Base-by-base conservation (phyloP, 2,888 invertebrate genomes). In the Saturnia pavonia region DNA sequence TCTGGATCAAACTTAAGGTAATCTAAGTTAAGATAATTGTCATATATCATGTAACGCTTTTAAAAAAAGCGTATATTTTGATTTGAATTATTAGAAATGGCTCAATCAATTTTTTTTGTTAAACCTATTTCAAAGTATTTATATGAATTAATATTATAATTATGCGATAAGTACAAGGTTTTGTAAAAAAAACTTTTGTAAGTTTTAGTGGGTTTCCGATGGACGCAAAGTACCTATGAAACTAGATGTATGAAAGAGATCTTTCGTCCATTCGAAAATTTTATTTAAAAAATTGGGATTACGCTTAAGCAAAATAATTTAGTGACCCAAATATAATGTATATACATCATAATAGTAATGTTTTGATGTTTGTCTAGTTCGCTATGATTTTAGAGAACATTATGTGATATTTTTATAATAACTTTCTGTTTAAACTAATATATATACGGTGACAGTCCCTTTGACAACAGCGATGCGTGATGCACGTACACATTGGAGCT, bases 401-500 rank as follows among this genome's bases (percentile, higher is more conserved):
- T n/a, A n/a, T n/a, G 1, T 7, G 1, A 51, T 22, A 9, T 22
- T 22, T 51, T 54, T 54, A 54, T 54, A 54, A 22, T 7, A 19
- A 54, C 22, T 7, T 54, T 54, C 11, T 54, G 22, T 11, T 22
- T 22, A 7, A 54, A 22, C 8, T 54, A 54, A 22, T 22, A 54
- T 54, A 7, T 54, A 54, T 54, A 22, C 11, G n/a, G 22, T 60
- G 57, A 14, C 27, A 27, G 19, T 60, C 27, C 57, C 57, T 65
- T 65, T n/a, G 65, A 65, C 65, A 40, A 40, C 0, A 19, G 40
- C 43, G 43, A 60, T 60, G 69, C 65, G 69, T 43, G 60, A 7
- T 60, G 69, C 63, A 45, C 70, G 65, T 70, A 65, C 66, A 51
- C 48, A 43, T 60, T n/a, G 57, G 25, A 19, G 48, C 16, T 12